Evolutionary conservation across 2,888 invertebrate genomes (phyloP).

Genomic region (Laspeyria flexula): DNA sequence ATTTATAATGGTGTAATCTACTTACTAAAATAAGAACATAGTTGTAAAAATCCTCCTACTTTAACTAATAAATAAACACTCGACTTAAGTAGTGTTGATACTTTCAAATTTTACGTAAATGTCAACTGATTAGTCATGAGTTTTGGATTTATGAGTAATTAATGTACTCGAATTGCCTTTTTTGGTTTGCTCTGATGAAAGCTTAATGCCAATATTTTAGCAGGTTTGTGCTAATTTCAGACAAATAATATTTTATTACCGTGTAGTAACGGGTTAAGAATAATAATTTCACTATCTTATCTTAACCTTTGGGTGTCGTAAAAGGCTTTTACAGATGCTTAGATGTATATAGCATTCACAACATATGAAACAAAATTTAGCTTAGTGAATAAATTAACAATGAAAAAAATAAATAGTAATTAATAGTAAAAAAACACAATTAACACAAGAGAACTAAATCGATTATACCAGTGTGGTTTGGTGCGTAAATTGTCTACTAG

Average conservation of each 20-base stretch:
- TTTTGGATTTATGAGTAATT: constrained; percentile 8
- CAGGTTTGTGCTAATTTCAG: background rate
- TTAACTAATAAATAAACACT: background rate
- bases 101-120: constrained; percentile 7
- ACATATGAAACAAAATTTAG: too few species aligned
- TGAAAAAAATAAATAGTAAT: too few species aligned
- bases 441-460: constrained; percentile 17
- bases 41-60: constrained; percentile 1
- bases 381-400: too few species aligned
- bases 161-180: background rate
- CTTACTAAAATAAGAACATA: background rate
- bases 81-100: background rate
- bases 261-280: too few species aligned
- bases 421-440: too few species aligned
- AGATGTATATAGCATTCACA: too few species aligned
- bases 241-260: too few species aligned
- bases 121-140: constrained; percentile 2
- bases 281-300: too few species aligned
- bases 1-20: background rate
- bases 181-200: background rate
- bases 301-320: too few species aligned
- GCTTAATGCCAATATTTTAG: background rate
- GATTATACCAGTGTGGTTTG: constrained; percentile 25
- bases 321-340: too few species aligned
- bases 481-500: constrained; percentile 34